A percentile compares a stretch with the other conserved stretches of the same genome.
Evolutionary conservation across 2,888 invertebrate species (phyloP).

Genomic region (Eubasilissa splendida): DNA sequence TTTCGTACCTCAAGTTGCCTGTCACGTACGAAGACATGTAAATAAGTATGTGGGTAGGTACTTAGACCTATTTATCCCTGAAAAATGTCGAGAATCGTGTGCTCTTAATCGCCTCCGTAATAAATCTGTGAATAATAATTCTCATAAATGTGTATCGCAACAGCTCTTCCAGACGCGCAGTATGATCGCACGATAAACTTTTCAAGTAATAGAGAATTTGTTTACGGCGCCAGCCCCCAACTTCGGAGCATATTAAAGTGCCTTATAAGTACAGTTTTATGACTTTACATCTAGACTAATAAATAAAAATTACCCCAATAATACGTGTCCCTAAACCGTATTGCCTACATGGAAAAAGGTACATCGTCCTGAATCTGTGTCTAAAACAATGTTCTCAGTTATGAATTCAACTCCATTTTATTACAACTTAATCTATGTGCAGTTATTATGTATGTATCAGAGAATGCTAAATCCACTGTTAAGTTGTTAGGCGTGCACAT

Average conservation of each 20-base stretch:
- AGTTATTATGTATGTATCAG: too few species aligned
- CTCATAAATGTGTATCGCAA: constrained; percentile 25
- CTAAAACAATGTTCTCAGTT: constrained; percentile 11
- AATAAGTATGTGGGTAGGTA: too few species aligned
- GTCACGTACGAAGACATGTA: too few species aligned
- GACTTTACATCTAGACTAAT: constrained; percentile 32
- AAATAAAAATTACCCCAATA: constrained; percentile 38
- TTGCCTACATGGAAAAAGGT: constrained; percentile 26
- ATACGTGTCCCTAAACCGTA: constrained; percentile 31
- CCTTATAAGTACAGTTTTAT: constrained; percentile 36
- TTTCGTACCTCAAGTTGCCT: too few species aligned
- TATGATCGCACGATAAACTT: constrained; percentile 32
- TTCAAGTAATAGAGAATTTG: constrained; percentile 30
- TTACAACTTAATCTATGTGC: too few species aligned
- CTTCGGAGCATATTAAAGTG: constrained; percentile 9
- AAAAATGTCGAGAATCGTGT: too few species aligned
- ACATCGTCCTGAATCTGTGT: not conserved
- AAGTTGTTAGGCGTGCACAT: too few species aligned
- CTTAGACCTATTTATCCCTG: too few species aligned
- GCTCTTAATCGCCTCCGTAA: not conserved
- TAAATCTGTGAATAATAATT: constrained; percentile 25
- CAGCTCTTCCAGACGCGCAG: constrained; percentile 30
- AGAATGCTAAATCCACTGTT: too few species aligned
- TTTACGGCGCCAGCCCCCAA: constrained; percentile 27
- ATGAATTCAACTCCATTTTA: constrained; percentile 1